Evolutionary conservation across 2,113 vertebrate genomes (phyloP).

Genomic region (Arvicanthis niloticus): DNA sequence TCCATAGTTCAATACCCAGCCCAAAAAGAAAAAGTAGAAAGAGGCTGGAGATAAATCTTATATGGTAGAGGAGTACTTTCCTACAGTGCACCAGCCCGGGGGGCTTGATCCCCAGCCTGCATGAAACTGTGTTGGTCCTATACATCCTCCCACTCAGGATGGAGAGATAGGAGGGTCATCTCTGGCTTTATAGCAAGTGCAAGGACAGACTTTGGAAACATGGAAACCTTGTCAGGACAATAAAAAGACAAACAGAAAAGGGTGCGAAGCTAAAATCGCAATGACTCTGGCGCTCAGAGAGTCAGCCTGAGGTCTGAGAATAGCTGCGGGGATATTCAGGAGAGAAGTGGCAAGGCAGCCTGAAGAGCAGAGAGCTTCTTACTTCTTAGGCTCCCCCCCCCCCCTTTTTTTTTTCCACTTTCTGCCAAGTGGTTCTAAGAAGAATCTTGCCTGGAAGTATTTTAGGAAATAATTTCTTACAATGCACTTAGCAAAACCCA

Average conservation of each 20-base stretch:
- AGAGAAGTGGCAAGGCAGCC: rapidly evolving
- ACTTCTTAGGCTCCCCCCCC: not conserved
- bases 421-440: not conserved
- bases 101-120: not conserved
- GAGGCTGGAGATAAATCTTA: not conserved
- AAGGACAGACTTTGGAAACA: not conserved
- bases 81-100: not conserved
- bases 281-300: not conserved
- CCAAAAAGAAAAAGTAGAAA: not conserved
- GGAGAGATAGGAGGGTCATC: not conserved
- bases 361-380: not conserved
- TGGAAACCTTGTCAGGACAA: not conserved
- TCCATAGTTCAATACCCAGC: not conserved
- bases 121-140: not conserved
- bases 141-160: not conserved
- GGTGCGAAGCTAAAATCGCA: not conserved
- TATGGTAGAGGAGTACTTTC: not conserved
- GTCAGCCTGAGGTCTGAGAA: not conserved
- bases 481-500: not conserved
- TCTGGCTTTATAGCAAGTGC: not conserved
- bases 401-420: not conserved
- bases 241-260: not conserved
- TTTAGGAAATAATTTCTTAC: not conserved
- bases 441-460: not conserved
- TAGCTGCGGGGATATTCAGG: not conserved